Conservation (phyloP, 1,140 invertebrate species). For the Tetramorium alpestre region DNA sequence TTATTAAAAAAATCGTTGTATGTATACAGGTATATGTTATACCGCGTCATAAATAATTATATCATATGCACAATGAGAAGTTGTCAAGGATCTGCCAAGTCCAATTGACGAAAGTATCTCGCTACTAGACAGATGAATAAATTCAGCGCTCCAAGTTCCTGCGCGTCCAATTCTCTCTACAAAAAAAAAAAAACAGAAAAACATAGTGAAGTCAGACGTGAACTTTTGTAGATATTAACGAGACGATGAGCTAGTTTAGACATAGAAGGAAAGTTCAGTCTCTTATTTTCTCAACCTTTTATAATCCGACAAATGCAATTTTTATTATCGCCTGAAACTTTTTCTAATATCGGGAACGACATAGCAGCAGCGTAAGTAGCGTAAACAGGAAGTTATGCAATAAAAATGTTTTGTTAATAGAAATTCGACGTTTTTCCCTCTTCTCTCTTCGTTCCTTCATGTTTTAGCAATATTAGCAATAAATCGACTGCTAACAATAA, state of each 20-base stretch:
- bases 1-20: constrained; percentile 41
- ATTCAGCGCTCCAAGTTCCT: constrained; percentile 85
- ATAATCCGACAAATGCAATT: constrained; percentile 31
- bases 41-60: constrained; percentile 57
- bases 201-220: constrained; percentile 20
- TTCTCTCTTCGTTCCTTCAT: not conserved
- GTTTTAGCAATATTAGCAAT: not conserved
- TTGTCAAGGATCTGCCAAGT: constrained; percentile 86
- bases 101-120: constrained; percentile 88
- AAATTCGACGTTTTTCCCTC: not conserved
- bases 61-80: constrained; percentile 57
- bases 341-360: constrained; percentile 21
- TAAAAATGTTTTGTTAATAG: constrained; percentile 70
- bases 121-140: constrained; percentile 88
- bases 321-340: constrained; percentile 46
- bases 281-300: constrained; percentile 59
- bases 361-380: constrained; percentile 31
- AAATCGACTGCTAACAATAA: not conserved
- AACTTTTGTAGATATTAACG: constrained; percentile 35
- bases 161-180: constrained; percentile 83
- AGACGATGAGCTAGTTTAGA: constrained; percentile 28
- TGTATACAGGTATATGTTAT: constrained; percentile 57
- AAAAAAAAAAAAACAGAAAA: constrained; percentile 30
- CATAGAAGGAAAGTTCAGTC: constrained; percentile 61
- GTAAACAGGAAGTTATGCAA: constrained; percentile 45